phyloP scores from a whole-genome alignment of 2,888 invertebrate species.

The Tribolium freemani region DNA sequence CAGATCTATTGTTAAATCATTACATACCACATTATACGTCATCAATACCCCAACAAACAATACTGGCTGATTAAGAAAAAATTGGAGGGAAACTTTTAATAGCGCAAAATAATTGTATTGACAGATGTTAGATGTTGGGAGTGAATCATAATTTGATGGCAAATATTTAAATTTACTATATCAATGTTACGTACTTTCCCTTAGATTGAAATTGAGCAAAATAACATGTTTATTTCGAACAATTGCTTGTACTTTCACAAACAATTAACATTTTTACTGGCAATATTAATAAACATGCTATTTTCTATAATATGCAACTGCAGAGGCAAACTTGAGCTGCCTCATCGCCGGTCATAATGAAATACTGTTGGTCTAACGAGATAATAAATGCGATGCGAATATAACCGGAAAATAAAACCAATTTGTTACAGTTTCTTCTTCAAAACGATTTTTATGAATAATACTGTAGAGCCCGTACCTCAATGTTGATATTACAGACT shows the following conservation, averaged over 20 bases:
- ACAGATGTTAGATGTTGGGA: slow-evolving; percentile 13
- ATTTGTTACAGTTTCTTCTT: slow-evolving; percentile 2
- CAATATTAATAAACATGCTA: slow-evolving; percentile 27
- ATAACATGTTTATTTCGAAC: slow-evolving; percentile 42
- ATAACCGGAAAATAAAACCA: slow-evolving; percentile 22
- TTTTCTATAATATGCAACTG: slow-evolving; percentile 13
- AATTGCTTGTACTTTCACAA: slow-evolving; percentile 44
- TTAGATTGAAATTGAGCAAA: slow-evolving; percentile 41
- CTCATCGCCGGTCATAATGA: slow-evolving; percentile 29
- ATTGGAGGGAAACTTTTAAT: neutral
- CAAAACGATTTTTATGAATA: neutral
- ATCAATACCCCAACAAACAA: neutral
- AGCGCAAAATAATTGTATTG: neutral
- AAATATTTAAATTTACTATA: slow-evolving; percentile 25
- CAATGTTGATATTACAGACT: slow-evolving; percentile 6
- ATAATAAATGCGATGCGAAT: slow-evolving; percentile 7
- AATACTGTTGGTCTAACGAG: slow-evolving; percentile 14
- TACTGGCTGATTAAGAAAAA: neutral
- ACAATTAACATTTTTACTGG: slow-evolving; percentile 39
- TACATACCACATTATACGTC: slow-evolving; percentile 12
- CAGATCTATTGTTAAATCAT: slow-evolving; percentile 30
- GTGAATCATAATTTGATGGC: slow-evolving; percentile 15
- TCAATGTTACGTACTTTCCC: slow-evolving; percentile 41
- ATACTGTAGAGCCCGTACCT: slow-evolving; percentile 13
- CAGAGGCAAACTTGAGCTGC: slow-evolving; percentile 10